Evolutionary conservation across 2,888 invertebrate genomes (phyloP).

Genomic region (Amphipoea lucens): DNA sequence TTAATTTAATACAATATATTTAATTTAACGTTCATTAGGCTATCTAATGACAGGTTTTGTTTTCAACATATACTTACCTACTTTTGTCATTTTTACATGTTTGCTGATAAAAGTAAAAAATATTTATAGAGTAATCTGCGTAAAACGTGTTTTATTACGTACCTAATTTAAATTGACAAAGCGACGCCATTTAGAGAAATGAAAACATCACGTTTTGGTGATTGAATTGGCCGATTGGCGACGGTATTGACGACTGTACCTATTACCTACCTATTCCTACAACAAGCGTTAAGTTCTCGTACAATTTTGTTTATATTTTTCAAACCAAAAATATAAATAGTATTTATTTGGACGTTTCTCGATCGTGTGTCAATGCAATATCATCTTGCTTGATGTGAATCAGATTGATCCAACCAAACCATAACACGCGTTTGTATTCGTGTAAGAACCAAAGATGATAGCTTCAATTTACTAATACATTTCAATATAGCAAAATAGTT

Average conservation of each 20-base stretch:
- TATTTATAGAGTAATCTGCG: conserved; percentile 31
- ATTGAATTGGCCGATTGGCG: conserved; percentile 52
- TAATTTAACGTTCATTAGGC: neutral
- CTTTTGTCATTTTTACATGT: conserved; percentile 30
- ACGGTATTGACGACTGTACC: conserved; percentile 13
- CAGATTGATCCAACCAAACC: conserved; percentile 37
- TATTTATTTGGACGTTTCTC: conserved; percentile 3
- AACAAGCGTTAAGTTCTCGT: conserved; percentile 5
- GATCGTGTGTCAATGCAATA: conserved; percentile 17
- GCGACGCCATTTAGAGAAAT: conserved; percentile 44
- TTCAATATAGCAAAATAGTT: conserved; percentile 47
- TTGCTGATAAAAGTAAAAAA: conserved; percentile 13
- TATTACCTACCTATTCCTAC: neutral
- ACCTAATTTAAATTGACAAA: conserved; percentile 51
- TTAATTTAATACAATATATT: conserved; percentile 6
- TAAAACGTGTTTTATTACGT: conserved; percentile 53
- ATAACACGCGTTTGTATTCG: conserved; percentile 33
- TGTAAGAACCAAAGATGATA: conserved; percentile 30
- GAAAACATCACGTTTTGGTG: conserved; percentile 59
- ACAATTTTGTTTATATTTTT: neutral
- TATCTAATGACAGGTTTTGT: neutral
- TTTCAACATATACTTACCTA: neutral
- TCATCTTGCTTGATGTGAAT: conserved; percentile 42
- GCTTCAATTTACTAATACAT: conserved; percentile 60
- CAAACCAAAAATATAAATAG: neutral